A percentile compares a stretch with the other conserved stretches of the same genome.
Conservation (phyloP, 2,797 vertebrate species). For the Rhinoraja longicauda region DNA sequence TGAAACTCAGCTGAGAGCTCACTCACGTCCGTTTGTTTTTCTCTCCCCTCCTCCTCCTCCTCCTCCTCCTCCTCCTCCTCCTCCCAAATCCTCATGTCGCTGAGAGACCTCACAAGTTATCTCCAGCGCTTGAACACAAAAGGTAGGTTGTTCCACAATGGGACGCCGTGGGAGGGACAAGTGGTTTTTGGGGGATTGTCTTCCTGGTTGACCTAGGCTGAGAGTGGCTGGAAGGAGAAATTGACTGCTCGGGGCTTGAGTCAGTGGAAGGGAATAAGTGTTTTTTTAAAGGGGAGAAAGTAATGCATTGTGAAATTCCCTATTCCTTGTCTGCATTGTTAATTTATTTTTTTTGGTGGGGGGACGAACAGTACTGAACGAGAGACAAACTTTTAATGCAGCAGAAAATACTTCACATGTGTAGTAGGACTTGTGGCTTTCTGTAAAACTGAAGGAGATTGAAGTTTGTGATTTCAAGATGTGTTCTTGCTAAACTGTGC, state of each 20-base stretch:
- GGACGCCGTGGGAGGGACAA: slow-evolving; percentile 61
- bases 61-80: no score
- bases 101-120: slow-evolving; percentile 73
- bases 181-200: slow-evolving; percentile 63
- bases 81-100: slow-evolving; percentile 73
- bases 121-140: slow-evolving; percentile 72
- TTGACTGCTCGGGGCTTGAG: not conserved
- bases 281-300: not conserved
- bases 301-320: slow-evolving; percentile 6
- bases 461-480: slow-evolving; percentile 24
- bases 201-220: slow-evolving; percentile 61
- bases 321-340: not conserved
- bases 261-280: not conserved
- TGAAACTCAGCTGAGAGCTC: slow-evolving; percentile 52
- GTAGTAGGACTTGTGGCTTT: not conserved
- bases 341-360: no score
- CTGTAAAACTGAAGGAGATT: not conserved
- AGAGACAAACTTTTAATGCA: not conserved
- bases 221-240: slow-evolving; percentile 9
- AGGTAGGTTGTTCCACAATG: slow-evolving; percentile 68
- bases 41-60: no score
- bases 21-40: slow-evolving; percentile 60
- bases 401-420: not conserved
- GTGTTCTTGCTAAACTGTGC: not conserved
- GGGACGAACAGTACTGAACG: not conserved